Evolutionary conservation across 92 coral and sea anemone genomes (phyloP), one percentile per base, ranked within the genome.

Genomic region (Metridium senile): DNA sequence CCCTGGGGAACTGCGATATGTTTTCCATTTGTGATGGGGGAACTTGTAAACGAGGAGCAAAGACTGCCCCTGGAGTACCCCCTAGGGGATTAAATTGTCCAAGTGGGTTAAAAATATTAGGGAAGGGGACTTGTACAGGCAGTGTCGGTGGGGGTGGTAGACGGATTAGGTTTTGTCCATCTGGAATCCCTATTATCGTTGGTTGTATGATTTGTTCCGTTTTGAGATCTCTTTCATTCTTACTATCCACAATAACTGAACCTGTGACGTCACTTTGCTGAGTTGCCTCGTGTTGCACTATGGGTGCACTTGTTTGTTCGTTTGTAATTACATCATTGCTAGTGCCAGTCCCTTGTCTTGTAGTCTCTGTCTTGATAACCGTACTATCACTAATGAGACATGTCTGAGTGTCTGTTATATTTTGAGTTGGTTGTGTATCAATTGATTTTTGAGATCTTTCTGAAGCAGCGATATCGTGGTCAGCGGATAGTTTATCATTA

Each of bases 91-190:
- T 63, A 28, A 63, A 31, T 3, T 28, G 69, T 31, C 43, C 45
- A 63, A 63, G 7, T 28, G 69, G 39, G 21, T 30, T 63, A 18
- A 63, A 63, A 11, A 31, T 31, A 19, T 63, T 28, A 1, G 39
- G 43, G 45, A 28, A 29, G 22, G 39, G 69, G 27, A 29, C 1
- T 13, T 35, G 35, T 20, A 19, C 20, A 11, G 43, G 69, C 6
- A 39, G 69, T 28, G 45, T 39, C 0, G 69, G 69, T 29, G 69
- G 69, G 16, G 69, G 69, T 59, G 69, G 69, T 28, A 31, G 69
- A 63, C 17, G 69, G 69, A 1, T 30, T 21, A 21, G n/a, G 39
- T 63, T 54, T 54, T 4, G 61, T 54, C 61, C 26, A 22, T 54
- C 61, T 8, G n/a, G 8, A 19, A 2, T 17, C 17, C 22, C 22